Conservation (phyloP, 2,888 invertebrate species). For the Erannis defoliaria region DNA sequence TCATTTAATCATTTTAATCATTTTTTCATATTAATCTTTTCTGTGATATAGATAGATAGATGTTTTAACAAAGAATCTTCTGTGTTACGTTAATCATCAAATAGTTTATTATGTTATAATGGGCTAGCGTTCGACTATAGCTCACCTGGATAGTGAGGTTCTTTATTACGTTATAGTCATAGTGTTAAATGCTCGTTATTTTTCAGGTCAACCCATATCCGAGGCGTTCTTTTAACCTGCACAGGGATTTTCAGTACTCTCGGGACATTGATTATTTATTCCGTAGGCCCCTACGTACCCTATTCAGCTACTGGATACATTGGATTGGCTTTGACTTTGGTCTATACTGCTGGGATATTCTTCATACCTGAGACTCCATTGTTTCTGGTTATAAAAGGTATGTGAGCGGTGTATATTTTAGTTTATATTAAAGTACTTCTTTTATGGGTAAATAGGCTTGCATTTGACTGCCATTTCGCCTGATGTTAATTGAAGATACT, state of each 20-base stretch:
- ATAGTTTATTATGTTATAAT: too few relatives aligned
- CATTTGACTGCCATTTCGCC: too few relatives aligned
- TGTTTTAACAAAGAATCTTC: too few relatives aligned
- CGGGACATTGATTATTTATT: slow-evolving; percentile 53
- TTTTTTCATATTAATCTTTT: too few relatives aligned
- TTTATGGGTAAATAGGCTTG: too few relatives aligned
- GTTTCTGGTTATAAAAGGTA: slow-evolving; percentile 58
- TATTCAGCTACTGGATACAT: slow-evolving; percentile 50
- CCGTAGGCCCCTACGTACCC: slow-evolving; percentile 53
- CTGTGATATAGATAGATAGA: too few relatives aligned
- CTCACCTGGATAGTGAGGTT: too few relatives aligned
- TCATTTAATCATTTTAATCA: too few relatives aligned
- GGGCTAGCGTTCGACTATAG: too few relatives aligned
- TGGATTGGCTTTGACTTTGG: slow-evolving; percentile 42
- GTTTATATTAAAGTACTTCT: neutral
- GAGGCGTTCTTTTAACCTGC: slow-evolving; percentile 57
- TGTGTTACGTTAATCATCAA: too few relatives aligned
- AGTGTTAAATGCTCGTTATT: slow-evolving; percentile 32
- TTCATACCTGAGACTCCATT: slow-evolving; percentile 62
- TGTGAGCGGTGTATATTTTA: neutral
- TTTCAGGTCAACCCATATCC: slow-evolving; percentile 59
- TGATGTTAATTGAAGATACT: too few relatives aligned
- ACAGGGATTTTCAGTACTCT: slow-evolving; percentile 52
- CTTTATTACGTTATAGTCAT: too few relatives aligned
- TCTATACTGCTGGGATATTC: slow-evolving; percentile 44